Evolutionary conservation across 2,888 invertebrate species (phyloP).

Genomic region (Ceriagrion tenellum): DNA sequence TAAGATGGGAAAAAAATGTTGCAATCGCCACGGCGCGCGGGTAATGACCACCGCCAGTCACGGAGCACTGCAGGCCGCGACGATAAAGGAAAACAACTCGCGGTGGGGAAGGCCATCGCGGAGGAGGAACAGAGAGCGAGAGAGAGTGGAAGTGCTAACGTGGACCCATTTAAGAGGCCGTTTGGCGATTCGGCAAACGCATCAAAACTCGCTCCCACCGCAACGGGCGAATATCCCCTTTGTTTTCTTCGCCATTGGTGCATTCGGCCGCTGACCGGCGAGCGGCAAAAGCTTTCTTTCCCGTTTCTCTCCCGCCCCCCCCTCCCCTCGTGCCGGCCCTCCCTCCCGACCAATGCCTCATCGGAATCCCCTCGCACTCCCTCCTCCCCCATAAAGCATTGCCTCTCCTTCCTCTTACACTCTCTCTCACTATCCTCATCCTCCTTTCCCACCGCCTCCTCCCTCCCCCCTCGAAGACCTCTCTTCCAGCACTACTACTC

Average conservation of each 20-base stretch:
- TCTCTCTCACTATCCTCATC: background rate
- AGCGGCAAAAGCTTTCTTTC: slow-evolving; percentile 57
- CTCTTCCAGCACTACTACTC: slow-evolving; percentile 32
- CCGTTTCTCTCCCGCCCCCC: slow-evolving; percentile 44
- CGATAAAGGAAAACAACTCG: slow-evolving; percentile 37
- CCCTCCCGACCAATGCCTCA: background rate
- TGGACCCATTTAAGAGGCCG: slow-evolving; percentile 44
- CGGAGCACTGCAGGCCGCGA: background rate
- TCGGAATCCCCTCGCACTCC: slow-evolving; percentile 15
- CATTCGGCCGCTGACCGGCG: slow-evolving; percentile 66
- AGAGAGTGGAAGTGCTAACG: slow-evolving; percentile 47
- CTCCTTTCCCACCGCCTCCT: no score
- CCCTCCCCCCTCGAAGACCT: slow-evolving; percentile 34
- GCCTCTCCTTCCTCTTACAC: slow-evolving; percentile 13
- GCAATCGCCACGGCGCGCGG: slow-evolving; percentile 31
- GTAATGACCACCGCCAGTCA: slow-evolving; percentile 29
- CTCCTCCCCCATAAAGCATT: background rate
- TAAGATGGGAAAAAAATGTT: background rate
- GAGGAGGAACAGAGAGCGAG: background rate
- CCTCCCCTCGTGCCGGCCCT: background rate
- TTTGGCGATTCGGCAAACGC: slow-evolving; percentile 59
- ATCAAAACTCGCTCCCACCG: slow-evolving; percentile 65
- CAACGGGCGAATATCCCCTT: slow-evolving; percentile 56
- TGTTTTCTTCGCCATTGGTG: slow-evolving; percentile 59
- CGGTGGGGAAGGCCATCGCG: background rate